Base-by-base conservation (phyloP, 2,797 vertebrate species). In the Chrysocyon brachyurus region DNA sequence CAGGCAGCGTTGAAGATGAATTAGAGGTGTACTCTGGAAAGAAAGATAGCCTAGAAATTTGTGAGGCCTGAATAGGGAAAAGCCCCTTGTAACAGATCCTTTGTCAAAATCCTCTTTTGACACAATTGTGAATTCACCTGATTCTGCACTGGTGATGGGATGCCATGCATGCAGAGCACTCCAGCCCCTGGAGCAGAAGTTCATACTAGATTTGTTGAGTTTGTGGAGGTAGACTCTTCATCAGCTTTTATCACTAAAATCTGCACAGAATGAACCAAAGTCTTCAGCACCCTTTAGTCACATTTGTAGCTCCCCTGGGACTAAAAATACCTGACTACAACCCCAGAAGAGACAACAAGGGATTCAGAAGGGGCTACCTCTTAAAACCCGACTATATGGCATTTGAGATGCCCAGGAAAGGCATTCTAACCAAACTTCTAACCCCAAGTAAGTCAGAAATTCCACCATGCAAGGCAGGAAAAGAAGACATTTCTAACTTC, bases 141-240 rank as follows among this genome's bases (percentile, higher is more conserved):
- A 26, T 72, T 46, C 40, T 24, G 6, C 4, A 2, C 10, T 68
- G 40, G 16, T 26, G 31, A 0, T 56, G 49, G 49, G 36, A 4
- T 16, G 11, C 40, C 15, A 6, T 0, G 5, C 4, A 19, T 21
- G 17, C 7, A 24, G 52, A 87, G 64, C 0, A 0, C 31, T n/a
- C 28, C 2, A 84, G 49, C n/a, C 33, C 36, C 12, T 14, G 24
- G 79, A 59, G 12, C 11, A 3, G 24, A 72, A 63, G 46, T 90
- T 36, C 24, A 22, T 17, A 31, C 17, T 40, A 3, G 5, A 59
- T 12, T 4, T n/a, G 7, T 49, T 63, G 33, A 12, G 11, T 91
- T 64, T 46, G 31, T 33, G 24, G 10, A 33, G 19, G 24, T 73
- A 57, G 49, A n/a, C 64, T 31, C 3, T 6, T 79, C 15, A 17